A percentile compares a stretch with the other conserved stretches of the same genome.
These are phyloP conservation scores for Cephonodes hylas DNA, from an alignment of 2,888 invertebrate species.

Conservation along the genomic window DNA sequence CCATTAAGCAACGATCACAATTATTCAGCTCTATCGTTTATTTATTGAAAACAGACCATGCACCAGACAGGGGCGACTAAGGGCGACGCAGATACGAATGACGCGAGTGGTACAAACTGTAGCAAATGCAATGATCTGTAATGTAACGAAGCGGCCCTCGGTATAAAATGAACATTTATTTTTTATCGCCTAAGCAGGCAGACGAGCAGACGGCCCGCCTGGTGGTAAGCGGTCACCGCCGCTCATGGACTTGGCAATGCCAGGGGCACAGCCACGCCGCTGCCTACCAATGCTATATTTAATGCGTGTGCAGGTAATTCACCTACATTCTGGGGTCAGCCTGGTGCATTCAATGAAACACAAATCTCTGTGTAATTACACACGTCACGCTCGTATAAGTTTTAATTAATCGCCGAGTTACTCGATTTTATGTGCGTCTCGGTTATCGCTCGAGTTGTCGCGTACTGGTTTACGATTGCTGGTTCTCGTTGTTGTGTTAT, in stretches of 20 bases:
- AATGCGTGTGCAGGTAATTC: slow-evolving; percentile 39
- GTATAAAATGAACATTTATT: slow-evolving; percentile 31
- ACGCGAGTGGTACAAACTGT: not conserved
- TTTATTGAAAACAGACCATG: too few species aligned
- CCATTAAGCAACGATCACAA: too few species aligned
- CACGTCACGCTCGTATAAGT: slow-evolving; percentile 72
- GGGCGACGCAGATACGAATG: too few species aligned
- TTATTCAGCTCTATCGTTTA: too few species aligned
- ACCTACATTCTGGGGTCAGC: slow-evolving; percentile 39
- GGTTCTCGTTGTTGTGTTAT: slow-evolving; percentile 40
- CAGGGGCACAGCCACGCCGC: too few species aligned
- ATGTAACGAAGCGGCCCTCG: not conserved
- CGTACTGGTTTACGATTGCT: slow-evolving; percentile 45
- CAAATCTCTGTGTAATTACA: slow-evolving; percentile 68
- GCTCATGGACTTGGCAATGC: too few species aligned
- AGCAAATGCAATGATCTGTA: not conserved
- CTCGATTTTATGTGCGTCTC: slow-evolving; percentile 59
- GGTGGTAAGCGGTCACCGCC: too few species aligned
- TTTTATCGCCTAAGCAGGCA: too few species aligned
- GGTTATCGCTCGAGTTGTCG: slow-evolving; percentile 48
- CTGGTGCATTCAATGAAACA: slow-evolving; percentile 41
- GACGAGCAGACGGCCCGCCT: too few species aligned
- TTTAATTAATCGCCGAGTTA: slow-evolving; percentile 80
- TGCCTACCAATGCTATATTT: too few species aligned
- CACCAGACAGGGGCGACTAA: too few species aligned